A percentile compares a stretch with the other conserved stretches of the same genome.
Evolutionary conservation across 2,797 vertebrate genomes (phyloP).

Genomic region (Sebastes kiyomatsui): DNA sequence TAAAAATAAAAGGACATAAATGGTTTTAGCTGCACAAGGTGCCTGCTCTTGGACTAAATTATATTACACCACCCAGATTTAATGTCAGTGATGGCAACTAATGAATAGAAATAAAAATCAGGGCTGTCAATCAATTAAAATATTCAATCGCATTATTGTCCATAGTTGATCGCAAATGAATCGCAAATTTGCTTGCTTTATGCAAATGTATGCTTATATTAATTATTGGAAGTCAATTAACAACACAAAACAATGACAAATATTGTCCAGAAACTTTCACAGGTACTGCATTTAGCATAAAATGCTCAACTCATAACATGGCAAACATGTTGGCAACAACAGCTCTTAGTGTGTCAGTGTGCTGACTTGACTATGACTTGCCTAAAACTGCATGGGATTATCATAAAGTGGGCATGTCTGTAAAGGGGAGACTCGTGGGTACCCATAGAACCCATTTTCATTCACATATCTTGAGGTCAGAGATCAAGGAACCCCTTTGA

Average conservation of each 20-base stretch:
- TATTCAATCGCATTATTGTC: neutral
- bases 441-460: neutral
- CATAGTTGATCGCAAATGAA: too few species aligned
- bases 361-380: neutral
- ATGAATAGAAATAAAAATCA: neutral
- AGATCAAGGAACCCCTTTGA: neutral
- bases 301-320: neutral
- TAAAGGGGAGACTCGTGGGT: neutral
- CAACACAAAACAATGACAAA: too few species aligned
- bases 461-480: neutral
- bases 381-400: too few species aligned
- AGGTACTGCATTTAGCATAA: neutral
- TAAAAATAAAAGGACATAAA: conserved; percentile 31
- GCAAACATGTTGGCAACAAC: neutral
- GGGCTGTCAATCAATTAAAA: neutral
- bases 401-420: neutral
- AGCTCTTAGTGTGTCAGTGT: neutral
- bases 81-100: neutral
- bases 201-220: too few species aligned
- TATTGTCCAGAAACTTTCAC: too few species aligned
- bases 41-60: neutral
- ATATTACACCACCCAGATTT: conserved; percentile 20
- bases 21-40: neutral
- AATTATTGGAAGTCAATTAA: too few species aligned
- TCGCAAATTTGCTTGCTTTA: too few species aligned